phyloP scores from a whole-genome alignment of 2,797 vertebrate genomes.

The Paedocypris micromegethes region DNA sequence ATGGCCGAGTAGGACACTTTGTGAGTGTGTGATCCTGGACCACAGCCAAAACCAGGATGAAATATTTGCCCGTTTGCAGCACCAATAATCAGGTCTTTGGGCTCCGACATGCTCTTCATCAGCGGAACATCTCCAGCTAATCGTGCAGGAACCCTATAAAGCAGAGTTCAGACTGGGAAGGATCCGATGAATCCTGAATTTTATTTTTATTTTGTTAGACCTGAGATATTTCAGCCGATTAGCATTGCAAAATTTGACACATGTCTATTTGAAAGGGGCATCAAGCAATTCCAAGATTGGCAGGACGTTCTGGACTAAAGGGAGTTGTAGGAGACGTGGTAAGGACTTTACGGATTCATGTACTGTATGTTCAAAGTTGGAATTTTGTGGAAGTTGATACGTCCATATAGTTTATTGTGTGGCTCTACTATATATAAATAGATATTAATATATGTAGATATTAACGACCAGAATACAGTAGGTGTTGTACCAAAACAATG shows the following conservation, averaged over 20 bases:
- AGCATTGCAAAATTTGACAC: conserved; percentile 16
- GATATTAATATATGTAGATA: no score
- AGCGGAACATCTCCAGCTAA: conserved; percentile 31
- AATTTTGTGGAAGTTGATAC: no score
- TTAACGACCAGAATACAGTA: no score
- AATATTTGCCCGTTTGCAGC: conserved; percentile 45
- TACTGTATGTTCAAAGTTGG: no score
- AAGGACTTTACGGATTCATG: conserved; percentile 44
- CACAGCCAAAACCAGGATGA: conserved; percentile 40
- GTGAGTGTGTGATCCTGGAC: conserved; percentile 42
- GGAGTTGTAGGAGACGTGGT: conserved; percentile 80
- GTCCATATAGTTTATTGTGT: no score
- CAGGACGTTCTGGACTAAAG: conserved; percentile 73
- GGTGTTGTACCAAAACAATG: no score
- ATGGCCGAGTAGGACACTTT: conserved; percentile 52
- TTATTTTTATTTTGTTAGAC: conserved; percentile 29
- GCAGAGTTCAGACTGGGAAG: conserved; percentile 23
- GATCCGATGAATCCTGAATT: conserved; percentile 13
- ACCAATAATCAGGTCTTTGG: conserved; percentile 25
- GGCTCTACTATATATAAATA: no score
- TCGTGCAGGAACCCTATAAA: conserved; percentile 33
- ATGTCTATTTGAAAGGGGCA: conserved; percentile 68
- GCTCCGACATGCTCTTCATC: conserved; percentile 36
- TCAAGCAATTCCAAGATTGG: conserved; percentile 68
- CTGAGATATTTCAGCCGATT: conserved; percentile 27